Conservation (phyloP, 2,888 invertebrate genomes). For the Heliconius hortense region DNA sequence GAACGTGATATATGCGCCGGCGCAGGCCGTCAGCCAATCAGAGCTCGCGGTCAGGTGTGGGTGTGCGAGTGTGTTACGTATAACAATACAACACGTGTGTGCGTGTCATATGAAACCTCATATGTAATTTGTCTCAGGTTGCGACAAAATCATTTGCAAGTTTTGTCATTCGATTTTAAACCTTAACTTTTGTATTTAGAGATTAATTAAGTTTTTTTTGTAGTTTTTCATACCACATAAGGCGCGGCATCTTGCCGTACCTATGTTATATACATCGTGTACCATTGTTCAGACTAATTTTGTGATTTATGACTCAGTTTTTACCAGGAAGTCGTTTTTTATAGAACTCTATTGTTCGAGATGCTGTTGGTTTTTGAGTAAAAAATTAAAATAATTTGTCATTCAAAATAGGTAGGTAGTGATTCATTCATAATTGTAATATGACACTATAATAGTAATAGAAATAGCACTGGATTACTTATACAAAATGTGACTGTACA, state of each 20-base stretch:
- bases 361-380: constrained; percentile 32
- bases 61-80: constrained; percentile 51
- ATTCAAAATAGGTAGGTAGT: constrained; percentile 20
- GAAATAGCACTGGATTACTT: no score
- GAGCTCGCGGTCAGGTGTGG: neutral
- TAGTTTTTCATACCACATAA: constrained; percentile 55
- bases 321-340: constrained; percentile 61
- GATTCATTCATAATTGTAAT: constrained; percentile 1
- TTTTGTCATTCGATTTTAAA: constrained; percentile 45
- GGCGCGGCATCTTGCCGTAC: constrained; percentile 54
- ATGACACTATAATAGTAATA: neutral
- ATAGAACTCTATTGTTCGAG: constrained; percentile 38
- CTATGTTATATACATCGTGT: constrained; percentile 40
- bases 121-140: constrained; percentile 55
- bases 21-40: constrained; percentile 59
- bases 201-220: constrained; percentile 27
- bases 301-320: constrained; percentile 62
- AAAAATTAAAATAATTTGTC: constrained; percentile 31
- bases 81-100: constrained; percentile 37
- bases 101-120: constrained; percentile 55
- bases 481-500: no score
- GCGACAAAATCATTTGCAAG: constrained; percentile 43
- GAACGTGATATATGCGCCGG: constrained; percentile 60
- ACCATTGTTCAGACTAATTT: constrained; percentile 48
- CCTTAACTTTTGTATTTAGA: constrained; percentile 45